Evolutionary conservation across 2,888 invertebrate genomes (phyloP), one percentile per base, ranked within the genome.

Genomic region (Harpagoxenus sublaevis): DNA sequence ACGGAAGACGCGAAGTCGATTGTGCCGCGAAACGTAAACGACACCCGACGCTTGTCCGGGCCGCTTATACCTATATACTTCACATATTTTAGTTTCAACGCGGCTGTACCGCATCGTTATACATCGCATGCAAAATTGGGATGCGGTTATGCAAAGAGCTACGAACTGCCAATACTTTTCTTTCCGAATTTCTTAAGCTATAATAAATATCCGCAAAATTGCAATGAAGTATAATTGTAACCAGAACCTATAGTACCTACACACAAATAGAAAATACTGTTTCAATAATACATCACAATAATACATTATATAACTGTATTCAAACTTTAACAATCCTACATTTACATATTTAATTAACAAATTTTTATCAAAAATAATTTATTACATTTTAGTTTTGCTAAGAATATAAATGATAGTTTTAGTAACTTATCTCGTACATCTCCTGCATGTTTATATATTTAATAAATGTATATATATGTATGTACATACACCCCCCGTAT

Each of bases 21-120:
- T 78, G 68, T 78, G 55, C 53, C 35, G 23, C 42, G 18, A 68
- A 78, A 68, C 53, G 31, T 55, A 78, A 78, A 68, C 68, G 68
- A 68, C 31, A 78, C 31, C 9, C 55, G 68, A 42, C 31, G 53
- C 12, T 78, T 78, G 53, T 77, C 65, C 55, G 18, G 18, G 12
- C 53, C 66, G 77, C 66, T 66, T 66, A n/a, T n/a, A n/a, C n/a
- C n/a, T n/a, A n/a, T n/a, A n/a, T n/a, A 66, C 77, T 66, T 65
- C 18, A 55, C 78, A 68, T 68, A 77, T 66, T 66, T 78, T 55
- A 4, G 9, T 68, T 68, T 55, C 42, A 42, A 68, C 31, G 48
- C 15, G 18, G 51, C 5, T 28, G 15, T 28, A 53, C 39, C 28
- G 39, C 53, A 28, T 77, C 42, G 42, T 55, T 48, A 55, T 48